phyloP scores from a whole-genome alignment of 2,113 vertebrate species.

The Chlorocebus sabaeus region DNA sequence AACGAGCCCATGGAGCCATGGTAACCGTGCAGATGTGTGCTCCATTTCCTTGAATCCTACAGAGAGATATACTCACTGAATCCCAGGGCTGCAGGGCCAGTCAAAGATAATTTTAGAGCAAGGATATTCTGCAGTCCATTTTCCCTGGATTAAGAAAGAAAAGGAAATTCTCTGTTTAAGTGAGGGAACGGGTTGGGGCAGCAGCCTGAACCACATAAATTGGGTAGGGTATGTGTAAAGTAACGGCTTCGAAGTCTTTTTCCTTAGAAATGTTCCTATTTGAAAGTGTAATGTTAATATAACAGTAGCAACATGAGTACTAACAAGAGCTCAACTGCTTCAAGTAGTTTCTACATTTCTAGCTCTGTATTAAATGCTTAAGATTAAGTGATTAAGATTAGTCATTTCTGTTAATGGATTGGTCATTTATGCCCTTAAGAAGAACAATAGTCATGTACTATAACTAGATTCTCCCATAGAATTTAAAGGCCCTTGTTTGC shows the following conservation, averaged over 20 bases:
- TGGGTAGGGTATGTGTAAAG: background rate
- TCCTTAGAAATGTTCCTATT: background rate
- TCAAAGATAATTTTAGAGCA: constrained; percentile 37
- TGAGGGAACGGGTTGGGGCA: background rate
- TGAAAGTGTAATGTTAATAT: background rate
- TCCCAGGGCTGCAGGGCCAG: constrained; percentile 32
- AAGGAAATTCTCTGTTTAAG: constrained; percentile 1
- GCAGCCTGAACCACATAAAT: background rate
- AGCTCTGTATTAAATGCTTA: background rate
- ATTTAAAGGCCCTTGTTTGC: background rate
- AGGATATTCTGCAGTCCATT: constrained; percentile 1
- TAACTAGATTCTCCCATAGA: background rate
- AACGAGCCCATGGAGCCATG: constrained; percentile 62
- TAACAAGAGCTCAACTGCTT: background rate
- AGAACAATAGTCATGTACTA: too few species aligned
- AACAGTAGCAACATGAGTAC: background rate
- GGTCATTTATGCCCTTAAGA: background rate
- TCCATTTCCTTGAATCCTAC: constrained; percentile 66
- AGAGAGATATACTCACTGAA: constrained; percentile 60
- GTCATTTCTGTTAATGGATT: background rate
- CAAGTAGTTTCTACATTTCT: background rate
- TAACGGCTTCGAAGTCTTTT: background rate
- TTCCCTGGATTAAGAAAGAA: background rate
- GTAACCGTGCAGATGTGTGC: constrained; percentile 57
- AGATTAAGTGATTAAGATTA: background rate